A percentile compares a stretch with the other conserved stretches of the same genome.
phyloP scores from a whole-genome alignment of 2,888 invertebrate genomes.

The Aphodius sticticus region DNA sequence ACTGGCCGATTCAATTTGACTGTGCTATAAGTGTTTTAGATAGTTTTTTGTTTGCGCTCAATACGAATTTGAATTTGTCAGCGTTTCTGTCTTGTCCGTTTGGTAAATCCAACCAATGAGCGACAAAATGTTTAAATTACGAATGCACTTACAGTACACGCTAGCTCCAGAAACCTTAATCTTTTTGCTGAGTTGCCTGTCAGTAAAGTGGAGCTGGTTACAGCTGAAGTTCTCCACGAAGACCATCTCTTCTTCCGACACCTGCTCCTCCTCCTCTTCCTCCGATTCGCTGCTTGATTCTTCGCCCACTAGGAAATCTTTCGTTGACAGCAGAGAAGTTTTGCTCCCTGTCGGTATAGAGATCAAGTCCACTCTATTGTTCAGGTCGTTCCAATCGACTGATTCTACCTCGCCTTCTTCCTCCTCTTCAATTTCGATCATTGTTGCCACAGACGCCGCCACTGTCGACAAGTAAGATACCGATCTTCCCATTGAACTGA shows the following conservation, averaged over 20 bases:
- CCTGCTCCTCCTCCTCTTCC: neutral
- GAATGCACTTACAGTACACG: neutral
- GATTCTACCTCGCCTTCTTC: slow-evolving; percentile 9
- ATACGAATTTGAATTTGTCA: too few species aligned
- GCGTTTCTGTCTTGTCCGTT: too few species aligned
- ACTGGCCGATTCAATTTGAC: too few species aligned
- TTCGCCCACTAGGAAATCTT: neutral
- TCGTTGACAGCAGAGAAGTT: neutral
- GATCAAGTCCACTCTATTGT: neutral
- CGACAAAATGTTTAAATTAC: too few species aligned
- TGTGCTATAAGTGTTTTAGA: too few species aligned
- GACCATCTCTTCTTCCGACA: neutral
- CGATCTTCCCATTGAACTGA: neutral
- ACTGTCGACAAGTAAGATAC: neutral
- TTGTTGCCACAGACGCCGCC: neutral
- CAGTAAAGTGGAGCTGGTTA: slow-evolving; percentile 14
- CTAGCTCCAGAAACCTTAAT: neutral
- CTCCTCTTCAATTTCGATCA: slow-evolving; percentile 13
- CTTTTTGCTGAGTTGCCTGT: slow-evolving; percentile 14
- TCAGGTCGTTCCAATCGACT: neutral
- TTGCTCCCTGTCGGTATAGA: neutral
- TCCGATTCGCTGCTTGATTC: slow-evolving; percentile 4
- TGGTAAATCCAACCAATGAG: too few species aligned
- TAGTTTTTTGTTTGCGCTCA: too few species aligned
- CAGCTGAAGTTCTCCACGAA: slow-evolving; percentile 17